A percentile compares a stretch with the other conserved stretches of the same genome.
phyloP scores from a whole-genome alignment of 2,113 vertebrate species.

The Sclerurus mexicanus region DNA sequence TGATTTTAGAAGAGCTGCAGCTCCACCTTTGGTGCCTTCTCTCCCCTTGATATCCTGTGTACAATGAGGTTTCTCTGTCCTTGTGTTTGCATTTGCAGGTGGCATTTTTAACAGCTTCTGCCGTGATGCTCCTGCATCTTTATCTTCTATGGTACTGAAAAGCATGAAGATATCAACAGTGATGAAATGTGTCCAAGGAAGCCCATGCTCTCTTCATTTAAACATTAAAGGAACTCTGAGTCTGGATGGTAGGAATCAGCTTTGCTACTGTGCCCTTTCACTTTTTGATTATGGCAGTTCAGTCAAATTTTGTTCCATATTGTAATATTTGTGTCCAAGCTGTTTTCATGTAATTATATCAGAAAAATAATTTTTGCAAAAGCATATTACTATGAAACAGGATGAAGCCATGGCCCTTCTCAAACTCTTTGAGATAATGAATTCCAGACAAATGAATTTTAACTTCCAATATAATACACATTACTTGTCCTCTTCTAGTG shows the following conservation, averaged over 20 bases:
- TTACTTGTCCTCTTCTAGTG: not conserved
- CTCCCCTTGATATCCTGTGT: not conserved
- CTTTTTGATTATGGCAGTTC: not conserved
- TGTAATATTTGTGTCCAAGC: not conserved
- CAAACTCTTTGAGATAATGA: not conserved
- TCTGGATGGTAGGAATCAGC: slow-evolving; percentile 72
- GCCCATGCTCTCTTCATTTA: slow-evolving; percentile 79
- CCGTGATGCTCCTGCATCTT: slow-evolving; percentile 5
- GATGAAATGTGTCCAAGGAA: slow-evolving; percentile 76
- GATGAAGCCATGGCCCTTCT: not conserved
- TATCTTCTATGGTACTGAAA: slow-evolving; percentile 64
- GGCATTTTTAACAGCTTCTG: slow-evolving; percentile 68
- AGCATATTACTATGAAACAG: not conserved
- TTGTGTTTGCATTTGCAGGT: slow-evolving; percentile 49
- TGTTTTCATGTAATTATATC: not conserved
- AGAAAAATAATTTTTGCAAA: not conserved
- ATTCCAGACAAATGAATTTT: not conserved
- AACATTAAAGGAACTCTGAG: slow-evolving; percentile 65
- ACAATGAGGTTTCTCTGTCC: not conserved
- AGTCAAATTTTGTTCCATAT: not conserved
- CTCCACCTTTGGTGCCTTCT: not conserved
- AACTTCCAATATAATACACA: not conserved
- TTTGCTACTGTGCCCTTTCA: not conserved
- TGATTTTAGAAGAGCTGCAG: not conserved
- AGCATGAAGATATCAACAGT: slow-evolving; percentile 80